Base-by-base conservation (phyloP, 1,140 invertebrate species). In the Elysia chlorotica region DNA sequence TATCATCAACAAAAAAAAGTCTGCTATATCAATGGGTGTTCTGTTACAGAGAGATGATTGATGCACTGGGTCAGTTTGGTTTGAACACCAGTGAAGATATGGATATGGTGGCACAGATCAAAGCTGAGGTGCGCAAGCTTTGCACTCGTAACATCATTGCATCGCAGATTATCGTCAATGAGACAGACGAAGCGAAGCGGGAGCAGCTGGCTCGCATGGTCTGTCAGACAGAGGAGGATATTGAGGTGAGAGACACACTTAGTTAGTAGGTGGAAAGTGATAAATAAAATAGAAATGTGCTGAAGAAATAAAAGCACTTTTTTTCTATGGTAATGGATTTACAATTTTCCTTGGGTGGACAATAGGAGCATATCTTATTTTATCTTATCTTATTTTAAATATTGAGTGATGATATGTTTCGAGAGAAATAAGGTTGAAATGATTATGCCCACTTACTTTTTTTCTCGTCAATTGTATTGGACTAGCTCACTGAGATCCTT, bases 401-500 rank as follows among this genome's bases (percentile, higher is more conserved):
- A n/a, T n/a, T n/a, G n/a, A n/a, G n/a, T n/a, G n/a, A n/a, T n/a
- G n/a, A n/a, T n/a, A n/a, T n/a, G n/a, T n/a, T n/a, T n/a, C n/a
- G n/a, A n/a, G n/a, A n/a, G n/a, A n/a, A n/a, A n/a, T n/a, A n/a
- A n/a, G n/a, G n/a, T n/a, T n/a, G n/a, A n/a, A n/a, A n/a, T n/a
- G n/a, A n/a, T n/a, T n/a, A n/a, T n/a, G n/a, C n/a, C n/a, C n/a
- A n/a, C n/a, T n/a, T n/a, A n/a, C n/a, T n/a, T n/a, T n/a, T n/a
- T n/a, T n/a, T n/a, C n/a, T n/a, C n/a, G n/a, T n/a, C n/a, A n/a
- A n/a, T n/a, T n/a, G n/a, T n/a, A n/a, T n/a, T n/a, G n/a, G n/a
- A n/a, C 66, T 96, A 99, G 88, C 89, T 99, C 75, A 93, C 96
- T 35, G 96, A 97, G 82, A 96, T 99, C 73, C 95, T 99, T 79